These are phyloP conservation scores for Folsomia candida DNA, from an alignment of 2,888 invertebrate genomes.

Conservation along the genomic window DNA sequence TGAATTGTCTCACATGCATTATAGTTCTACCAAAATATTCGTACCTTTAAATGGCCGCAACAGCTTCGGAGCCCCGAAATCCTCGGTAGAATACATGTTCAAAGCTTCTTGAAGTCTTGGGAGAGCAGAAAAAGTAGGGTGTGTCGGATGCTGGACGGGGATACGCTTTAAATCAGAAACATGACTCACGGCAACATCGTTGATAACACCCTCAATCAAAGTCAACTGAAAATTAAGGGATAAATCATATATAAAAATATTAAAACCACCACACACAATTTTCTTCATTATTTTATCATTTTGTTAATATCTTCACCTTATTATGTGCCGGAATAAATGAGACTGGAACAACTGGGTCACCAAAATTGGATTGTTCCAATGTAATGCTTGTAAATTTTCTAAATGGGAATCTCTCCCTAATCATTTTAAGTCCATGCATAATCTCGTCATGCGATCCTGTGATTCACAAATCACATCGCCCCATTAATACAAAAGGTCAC, in stretches of 20 bases:
- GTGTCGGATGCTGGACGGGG: conserved; percentile 92
- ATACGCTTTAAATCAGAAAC: conserved; percentile 83
- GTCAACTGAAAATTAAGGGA: conserved; percentile 63
- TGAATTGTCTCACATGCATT: too few species aligned
- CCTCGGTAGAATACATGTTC: conserved; percentile 74
- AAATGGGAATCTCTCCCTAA: conserved; percentile 79
- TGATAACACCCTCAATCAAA: conserved; percentile 85
- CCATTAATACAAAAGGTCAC: neutral
- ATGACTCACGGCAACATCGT: conserved; percentile 86
- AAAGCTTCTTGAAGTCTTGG: conserved; percentile 77
- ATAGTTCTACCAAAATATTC: too few species aligned
- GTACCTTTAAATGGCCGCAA: conserved; percentile 77
- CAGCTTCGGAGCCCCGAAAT: conserved; percentile 71
- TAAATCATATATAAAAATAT: neutral
- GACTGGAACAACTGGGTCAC: conserved; percentile 50
- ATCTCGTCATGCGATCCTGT: conserved; percentile 73
- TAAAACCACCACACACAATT: conserved; percentile 51
- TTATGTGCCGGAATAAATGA: conserved; percentile 59
- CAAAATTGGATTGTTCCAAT: conserved; percentile 61
- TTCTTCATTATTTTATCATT: too few species aligned
- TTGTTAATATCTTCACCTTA: too few species aligned
- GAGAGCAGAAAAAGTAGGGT: conserved; percentile 85
- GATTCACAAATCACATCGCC: conserved; percentile 34
- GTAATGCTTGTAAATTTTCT: conserved; percentile 77
- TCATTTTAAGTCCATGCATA: conserved; percentile 76